Evolutionary conservation across 2,797 vertebrate species (phyloP).

Genomic region (Serranus cabrilla): DNA sequence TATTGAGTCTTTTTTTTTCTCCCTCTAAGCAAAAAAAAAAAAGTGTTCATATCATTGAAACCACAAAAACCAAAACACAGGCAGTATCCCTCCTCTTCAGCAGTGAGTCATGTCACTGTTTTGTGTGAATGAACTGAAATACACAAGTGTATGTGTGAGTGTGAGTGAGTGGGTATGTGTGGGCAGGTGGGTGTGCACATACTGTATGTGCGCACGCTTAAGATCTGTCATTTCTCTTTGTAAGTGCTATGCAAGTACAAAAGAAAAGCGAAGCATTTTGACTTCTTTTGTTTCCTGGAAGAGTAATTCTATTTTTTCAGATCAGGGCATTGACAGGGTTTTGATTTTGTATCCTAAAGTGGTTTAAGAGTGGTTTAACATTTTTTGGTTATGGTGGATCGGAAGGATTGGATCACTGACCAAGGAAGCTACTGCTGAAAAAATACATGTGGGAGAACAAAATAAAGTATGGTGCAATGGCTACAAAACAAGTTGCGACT

Average conservation of each 20-base stretch:
- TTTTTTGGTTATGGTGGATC: constrained; percentile 45
- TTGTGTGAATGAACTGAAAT: constrained; percentile 78
- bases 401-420: constrained; percentile 57
- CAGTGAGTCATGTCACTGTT: constrained; percentile 81
- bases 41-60: constrained; percentile 84
- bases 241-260: constrained; percentile 91
- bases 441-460: constrained; percentile 48
- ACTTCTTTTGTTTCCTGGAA: constrained; percentile 83
- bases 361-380: constrained; percentile 51
- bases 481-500: constrained; percentile 42
- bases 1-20: constrained; percentile 47
- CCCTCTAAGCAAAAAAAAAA: constrained; percentile 66
- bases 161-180: constrained; percentile 47
- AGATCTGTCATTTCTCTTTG: constrained; percentile 82
- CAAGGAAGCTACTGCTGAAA: constrained; percentile 43
- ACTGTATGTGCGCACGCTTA: constrained; percentile 59
- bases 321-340: constrained; percentile 81
- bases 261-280: constrained; percentile 83
- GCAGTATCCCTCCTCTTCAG: constrained; percentile 85
- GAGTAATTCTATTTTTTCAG: constrained; percentile 87
- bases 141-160: constrained; percentile 14
- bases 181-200: constrained; percentile 63
- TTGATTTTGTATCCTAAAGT: constrained; percentile 76
- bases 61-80: constrained; percentile 81
- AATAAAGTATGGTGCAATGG: constrained; percentile 40